Evolutionary conservation across 2,888 invertebrate genomes (phyloP).

Genomic region (Perithous albicinctus): DNA sequence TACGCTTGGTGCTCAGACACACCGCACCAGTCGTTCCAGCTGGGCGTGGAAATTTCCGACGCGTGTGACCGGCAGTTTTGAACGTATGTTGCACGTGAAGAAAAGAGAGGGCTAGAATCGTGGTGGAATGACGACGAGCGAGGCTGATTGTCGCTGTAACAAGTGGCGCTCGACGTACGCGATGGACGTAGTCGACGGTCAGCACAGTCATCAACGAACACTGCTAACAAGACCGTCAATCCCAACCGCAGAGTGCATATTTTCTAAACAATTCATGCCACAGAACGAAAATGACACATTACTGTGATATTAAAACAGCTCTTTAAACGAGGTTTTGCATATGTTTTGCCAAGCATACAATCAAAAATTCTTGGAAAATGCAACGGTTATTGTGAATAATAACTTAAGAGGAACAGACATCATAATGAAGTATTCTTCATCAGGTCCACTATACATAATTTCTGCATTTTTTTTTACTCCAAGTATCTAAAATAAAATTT

Average conservation of each 20-base stretch:
- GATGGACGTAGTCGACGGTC: background rate
- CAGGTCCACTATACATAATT: too few species aligned
- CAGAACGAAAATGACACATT: too few species aligned
- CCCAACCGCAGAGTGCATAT: background rate
- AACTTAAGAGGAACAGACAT: too few species aligned
- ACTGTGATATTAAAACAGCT: too few species aligned
- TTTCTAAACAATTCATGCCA: too few species aligned
- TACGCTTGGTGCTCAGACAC: background rate
- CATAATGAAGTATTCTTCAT: too few species aligned
- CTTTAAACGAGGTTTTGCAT: too few species aligned
- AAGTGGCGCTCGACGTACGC: constrained; percentile 9
- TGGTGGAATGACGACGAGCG: background rate
- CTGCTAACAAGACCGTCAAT: background rate
- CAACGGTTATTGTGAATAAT: too few species aligned
- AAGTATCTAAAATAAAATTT: too few species aligned
- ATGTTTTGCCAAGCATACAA: too few species aligned
- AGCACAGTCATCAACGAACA: constrained; percentile 18
- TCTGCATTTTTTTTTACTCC: too few species aligned
- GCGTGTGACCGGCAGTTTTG: constrained; percentile 9
- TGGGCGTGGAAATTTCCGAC: constrained; percentile 41
- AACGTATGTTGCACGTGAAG: background rate
- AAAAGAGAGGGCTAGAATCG: background rate
- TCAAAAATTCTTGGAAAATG: too few species aligned
- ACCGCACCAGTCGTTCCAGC: background rate
- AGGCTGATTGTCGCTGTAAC: constrained; percentile 4